These are phyloP conservation scores for Resseliella maxima DNA, from an alignment of 2,888 invertebrate species.

Conservation along the genomic window DNA sequence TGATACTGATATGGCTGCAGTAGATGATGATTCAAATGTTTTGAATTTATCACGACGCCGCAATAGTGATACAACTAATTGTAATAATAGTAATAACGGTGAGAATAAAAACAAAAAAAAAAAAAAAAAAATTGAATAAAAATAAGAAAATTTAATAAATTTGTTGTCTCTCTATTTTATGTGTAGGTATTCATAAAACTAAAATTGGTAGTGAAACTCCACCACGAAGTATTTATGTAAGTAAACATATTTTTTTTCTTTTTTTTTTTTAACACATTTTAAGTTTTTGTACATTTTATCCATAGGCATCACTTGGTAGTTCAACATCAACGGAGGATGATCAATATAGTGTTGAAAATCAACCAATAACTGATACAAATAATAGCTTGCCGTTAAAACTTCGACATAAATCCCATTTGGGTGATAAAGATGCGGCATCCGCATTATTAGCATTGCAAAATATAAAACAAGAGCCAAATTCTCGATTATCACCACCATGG, in stretches of 20 bases:
- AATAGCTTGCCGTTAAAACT: constrained; percentile 89
- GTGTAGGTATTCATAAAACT: constrained; percentile 29
- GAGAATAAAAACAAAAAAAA: too few relatives aligned
- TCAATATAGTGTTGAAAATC: constrained; percentile 68
- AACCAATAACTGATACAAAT: constrained; percentile 73
- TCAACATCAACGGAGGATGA: constrained; percentile 73
- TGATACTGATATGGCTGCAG: constrained; percentile 58
- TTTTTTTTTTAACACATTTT: too few relatives aligned
- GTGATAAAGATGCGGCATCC: constrained; percentile 87
- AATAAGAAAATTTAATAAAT: too few relatives aligned
- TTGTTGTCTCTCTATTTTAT: background rate
- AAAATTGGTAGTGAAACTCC: constrained; percentile 43
- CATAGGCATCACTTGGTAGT: constrained; percentile 4
- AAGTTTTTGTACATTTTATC: background rate
- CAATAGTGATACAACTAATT: constrained; percentile 62
- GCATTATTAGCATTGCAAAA: constrained; percentile 85
- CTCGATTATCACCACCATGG: constrained; percentile 84
- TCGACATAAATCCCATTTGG: constrained; percentile 90
- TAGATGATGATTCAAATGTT: constrained; percentile 68
- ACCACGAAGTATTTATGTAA: constrained; percentile 26
- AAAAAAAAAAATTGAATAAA: too few relatives aligned
- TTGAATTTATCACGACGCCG: constrained; percentile 78
- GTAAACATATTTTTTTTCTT: background rate
- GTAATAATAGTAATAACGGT: constrained; percentile 56
- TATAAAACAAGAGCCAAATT: constrained; percentile 87